Percentiles rank a stretch among this genome's conserved stretches.
phyloP scores from a whole-genome alignment of 2,797 vertebrate genomes.

The Pteropus rufus region DNA sequence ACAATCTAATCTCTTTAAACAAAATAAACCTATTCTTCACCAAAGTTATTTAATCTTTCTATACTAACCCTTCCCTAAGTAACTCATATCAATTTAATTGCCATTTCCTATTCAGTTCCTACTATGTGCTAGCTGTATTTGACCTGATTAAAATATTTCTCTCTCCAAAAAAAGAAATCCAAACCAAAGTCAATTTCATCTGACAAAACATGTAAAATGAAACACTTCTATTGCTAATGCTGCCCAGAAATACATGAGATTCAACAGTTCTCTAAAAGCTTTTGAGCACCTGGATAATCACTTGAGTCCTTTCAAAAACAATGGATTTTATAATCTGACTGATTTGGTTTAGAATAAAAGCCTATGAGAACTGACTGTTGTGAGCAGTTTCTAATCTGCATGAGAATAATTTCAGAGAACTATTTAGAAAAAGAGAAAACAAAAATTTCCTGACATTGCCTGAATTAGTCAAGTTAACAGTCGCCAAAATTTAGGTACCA shows the following conservation, averaged over 20 bases:
- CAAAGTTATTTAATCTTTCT: constrained; percentile 12
- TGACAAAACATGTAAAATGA: neutral
- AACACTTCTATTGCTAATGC: neutral
- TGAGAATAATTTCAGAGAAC: neutral
- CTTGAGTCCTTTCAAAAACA: neutral
- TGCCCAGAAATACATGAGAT: neutral
- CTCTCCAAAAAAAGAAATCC: neutral
- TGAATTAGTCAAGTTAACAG: neutral
- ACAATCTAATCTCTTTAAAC: neutral
- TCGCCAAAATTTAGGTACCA: neutral
- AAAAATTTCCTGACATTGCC: neutral
- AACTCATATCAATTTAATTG: neutral
- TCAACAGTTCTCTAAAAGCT: neutral
- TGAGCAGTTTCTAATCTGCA: neutral
- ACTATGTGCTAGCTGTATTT: neutral
- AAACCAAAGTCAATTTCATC: neutral
- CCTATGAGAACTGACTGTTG: neutral
- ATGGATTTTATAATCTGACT: neutral
- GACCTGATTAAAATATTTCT: neutral
- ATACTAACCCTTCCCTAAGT: neutral
- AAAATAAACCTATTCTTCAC: constrained; percentile 6
- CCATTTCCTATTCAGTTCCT: neutral
- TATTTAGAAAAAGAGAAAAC: neutral
- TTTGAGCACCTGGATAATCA: neutral
- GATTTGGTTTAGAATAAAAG: neutral